phyloP scores from a whole-genome alignment of 2,888 invertebrate species.

The Lasius platythorax region DNA sequence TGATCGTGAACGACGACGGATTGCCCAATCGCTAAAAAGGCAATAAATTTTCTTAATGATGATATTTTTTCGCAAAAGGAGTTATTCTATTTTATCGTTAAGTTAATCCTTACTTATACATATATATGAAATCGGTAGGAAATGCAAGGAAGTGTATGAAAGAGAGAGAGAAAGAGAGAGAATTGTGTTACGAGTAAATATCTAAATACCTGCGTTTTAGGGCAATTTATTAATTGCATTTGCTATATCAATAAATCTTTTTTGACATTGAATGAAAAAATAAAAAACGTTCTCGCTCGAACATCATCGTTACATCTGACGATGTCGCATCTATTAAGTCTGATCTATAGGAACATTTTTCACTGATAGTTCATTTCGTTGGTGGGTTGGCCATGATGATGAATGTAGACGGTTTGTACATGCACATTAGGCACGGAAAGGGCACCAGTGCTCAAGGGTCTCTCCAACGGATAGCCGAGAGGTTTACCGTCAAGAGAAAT shows the following conservation, averaged over 20 bases:
- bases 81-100: conserved; percentile 18
- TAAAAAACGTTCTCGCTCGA: not conserved
- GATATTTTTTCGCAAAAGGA: conserved; percentile 17
- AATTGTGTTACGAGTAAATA: not conserved
- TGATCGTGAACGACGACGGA: conserved; percentile 85
- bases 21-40: not conserved
- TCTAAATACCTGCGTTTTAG: conserved; percentile 54
- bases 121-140: not conserved
- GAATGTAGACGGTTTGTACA: conserved; percentile 87
- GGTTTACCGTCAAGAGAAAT: conserved; percentile 86
- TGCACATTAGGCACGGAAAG: conserved; percentile 86
- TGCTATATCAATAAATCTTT: conserved; percentile 60
- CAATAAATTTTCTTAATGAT: conserved; percentile 53
- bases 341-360: conserved; percentile 58
- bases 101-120: not conserved
- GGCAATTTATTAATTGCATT: conserved; percentile 72
- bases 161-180: not conserved
- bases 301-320: not conserved
- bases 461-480: conserved; percentile 88
- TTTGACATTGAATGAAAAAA: conserved; percentile 43
- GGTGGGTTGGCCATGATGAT: conserved; percentile 86
- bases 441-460: conserved; percentile 85
- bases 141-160: not conserved
- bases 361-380: conserved; percentile 68
- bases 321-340: conserved; percentile 8